Evolutionary conservation across 2,113 vertebrate genomes (phyloP), one percentile per base, ranked within the genome.

Genomic region (Recurvirostra avosetta): DNA sequence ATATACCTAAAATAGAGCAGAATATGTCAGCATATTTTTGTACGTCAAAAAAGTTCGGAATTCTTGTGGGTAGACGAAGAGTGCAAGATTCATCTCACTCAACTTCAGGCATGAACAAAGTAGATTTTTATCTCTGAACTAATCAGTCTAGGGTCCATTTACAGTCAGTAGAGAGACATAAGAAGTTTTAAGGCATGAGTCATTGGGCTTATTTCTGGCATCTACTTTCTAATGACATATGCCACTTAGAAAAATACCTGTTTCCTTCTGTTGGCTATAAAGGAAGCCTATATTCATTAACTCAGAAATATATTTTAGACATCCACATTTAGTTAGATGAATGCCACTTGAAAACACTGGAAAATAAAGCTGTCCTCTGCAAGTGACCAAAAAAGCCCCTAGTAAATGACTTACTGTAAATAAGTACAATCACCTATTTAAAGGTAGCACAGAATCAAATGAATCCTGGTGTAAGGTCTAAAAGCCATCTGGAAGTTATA

Each of bases 1-100:
- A 77, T 70, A 86, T 38, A 40, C 47, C 75, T 78, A 81, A 93
- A 90, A 71, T 55, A 94, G 22, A 81, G 56, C 9, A 61, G 65
- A n/a, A 53, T 74, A 88, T 65, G 40, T 92, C 90, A 92, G 88
- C 72, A 86, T 17, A 81, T 89, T 93, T 95, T 74, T 77, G 11
- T 78, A 87, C 90, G 52, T 71, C 34, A 92, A 52, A 94, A 87
- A 83, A 67, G 27, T 53, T 92, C 0, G 0, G 34, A 77, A 81
- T 59, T 65, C 32, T 81, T 96, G 49, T 59, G 52, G 21, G 55
- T 63, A 67, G 59, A 77, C 1, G 1, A 29, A 66, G 26, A 88
- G 38, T 53, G 25, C 17, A 77, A n/a, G 30, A 73, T 61, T 83
- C 25, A 62, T 73, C 55, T 91, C 83, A 75, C 23, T 22, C 45